Conservation (phyloP, 2,113 vertebrate species). For the Ictidomys tridecemlineatus region DNA sequence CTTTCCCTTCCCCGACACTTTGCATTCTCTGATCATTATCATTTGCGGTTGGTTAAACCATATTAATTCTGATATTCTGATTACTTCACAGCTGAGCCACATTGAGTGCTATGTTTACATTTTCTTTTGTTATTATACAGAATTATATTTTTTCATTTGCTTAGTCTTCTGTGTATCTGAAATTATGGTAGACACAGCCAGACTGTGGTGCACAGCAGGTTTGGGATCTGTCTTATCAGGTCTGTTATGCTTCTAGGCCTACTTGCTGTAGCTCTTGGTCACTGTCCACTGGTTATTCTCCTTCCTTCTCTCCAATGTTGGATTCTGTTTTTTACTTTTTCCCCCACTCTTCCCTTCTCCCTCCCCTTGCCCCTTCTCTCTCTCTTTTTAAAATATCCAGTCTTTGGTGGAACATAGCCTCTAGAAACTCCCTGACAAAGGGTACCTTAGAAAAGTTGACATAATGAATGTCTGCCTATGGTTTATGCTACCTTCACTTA, state of each 20-base stretch:
- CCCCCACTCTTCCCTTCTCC: neutral
- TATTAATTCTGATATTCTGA: neutral
- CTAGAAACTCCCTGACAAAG: neutral
- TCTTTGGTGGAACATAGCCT: neutral
- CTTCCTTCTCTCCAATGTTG: neutral
- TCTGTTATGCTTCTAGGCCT: neutral
- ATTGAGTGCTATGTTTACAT: neutral
- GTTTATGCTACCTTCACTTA: neutral
- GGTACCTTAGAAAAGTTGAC: neutral
- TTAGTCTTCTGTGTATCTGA: neutral
- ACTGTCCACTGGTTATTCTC: neutral
- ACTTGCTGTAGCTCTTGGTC: neutral
- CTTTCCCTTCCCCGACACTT: neutral
- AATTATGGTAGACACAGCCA: neutral
- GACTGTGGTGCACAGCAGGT: too few relatives aligned
- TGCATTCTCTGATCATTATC: neutral
- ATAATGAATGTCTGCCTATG: neutral
- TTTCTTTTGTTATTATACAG: neutral
- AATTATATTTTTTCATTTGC: neutral
- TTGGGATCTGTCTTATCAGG: neutral
- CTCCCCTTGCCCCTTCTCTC: too few relatives aligned
- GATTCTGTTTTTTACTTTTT: neutral
- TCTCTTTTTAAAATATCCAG: neutral
- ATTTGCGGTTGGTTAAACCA: neutral
- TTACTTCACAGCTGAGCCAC: neutral